Evolutionary conservation across 2,888 invertebrate genomes (phyloP), one percentile per base, ranked within the genome.

Genomic region (Melanchra persicariae): DNA sequence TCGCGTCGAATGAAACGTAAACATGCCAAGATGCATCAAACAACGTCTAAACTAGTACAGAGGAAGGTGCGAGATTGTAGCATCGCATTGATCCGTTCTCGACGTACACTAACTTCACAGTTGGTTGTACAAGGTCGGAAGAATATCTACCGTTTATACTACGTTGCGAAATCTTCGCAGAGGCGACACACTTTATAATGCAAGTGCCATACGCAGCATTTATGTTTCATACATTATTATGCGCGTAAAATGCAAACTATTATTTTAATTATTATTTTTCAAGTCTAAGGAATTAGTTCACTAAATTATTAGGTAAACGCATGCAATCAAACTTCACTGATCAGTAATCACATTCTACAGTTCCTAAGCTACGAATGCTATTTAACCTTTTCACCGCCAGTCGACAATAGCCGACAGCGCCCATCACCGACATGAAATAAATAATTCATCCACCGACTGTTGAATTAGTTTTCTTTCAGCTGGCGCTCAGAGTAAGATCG

Each of bases 21-120:
- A 79, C 79, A 79, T 79, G 81, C 82, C 81, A 79, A 81, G 79
- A 81, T 79, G 81, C 71, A 62, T 81, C 58, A 79, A 81, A 79
- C 81, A 71, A 68, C 51, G 58, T 62, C 64, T 68, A 65, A 57
- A 64, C 54, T 68, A 80, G 60, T 34, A 63, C 45, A 51, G 60
- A 51, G 54, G 71, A 60, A 81, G 58, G 61, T 71, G 77, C 67
- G 81, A 79, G 81, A 62, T 37, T 65, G 59, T 63, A 68, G 58
- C 54, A 61, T 70, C 66, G 81, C 70, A 67, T 64, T 45, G 58
- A 62, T 68, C 55, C 64, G 45, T 57, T 75, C 58, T 43, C 49
- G 51, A 55, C 52, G n/a, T 37, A 79, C 62, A 60, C 49, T 59
- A 58, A 79, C 67, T 71, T 72, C 55, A 57, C 61, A 70, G 74